A percentile compares a stretch with the other conserved stretches of the same genome.
Conservation (phyloP, 2,113 vertebrate genomes). For the Megaptera novaeangliae region DNA sequence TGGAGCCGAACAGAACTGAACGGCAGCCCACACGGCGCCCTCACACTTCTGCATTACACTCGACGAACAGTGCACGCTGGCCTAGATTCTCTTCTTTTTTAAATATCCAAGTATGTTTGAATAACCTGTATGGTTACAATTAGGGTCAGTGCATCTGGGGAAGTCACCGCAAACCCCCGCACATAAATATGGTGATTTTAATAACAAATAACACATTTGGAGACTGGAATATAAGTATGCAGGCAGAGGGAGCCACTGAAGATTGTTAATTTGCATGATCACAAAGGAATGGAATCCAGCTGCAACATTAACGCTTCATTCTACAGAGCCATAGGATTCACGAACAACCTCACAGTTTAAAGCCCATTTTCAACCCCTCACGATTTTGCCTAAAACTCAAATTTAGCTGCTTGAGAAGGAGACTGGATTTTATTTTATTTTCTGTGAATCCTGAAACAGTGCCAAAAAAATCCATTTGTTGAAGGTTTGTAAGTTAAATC, state of each 20-base stretch:
- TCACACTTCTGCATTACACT: neutral
- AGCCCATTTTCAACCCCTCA: constrained; percentile 32
- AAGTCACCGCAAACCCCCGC: constrained; percentile 17
- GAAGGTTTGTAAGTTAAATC: constrained; percentile 39
- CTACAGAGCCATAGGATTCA: neutral
- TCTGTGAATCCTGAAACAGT: constrained; percentile 17
- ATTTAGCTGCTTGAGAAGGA: constrained; percentile 27
- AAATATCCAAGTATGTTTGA: constrained; percentile 12
- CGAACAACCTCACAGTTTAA: neutral
- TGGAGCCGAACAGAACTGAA: neutral
- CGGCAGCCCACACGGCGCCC: neutral
- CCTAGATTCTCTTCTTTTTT: neutral
- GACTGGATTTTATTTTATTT: neutral
- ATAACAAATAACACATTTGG: constrained; percentile 68
- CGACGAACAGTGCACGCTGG: neutral
- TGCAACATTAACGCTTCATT: constrained; percentile 1
- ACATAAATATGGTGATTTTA: constrained; percentile 60
- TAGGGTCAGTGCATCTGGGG: constrained; percentile 56
- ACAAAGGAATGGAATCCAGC: constrained; percentile 53
- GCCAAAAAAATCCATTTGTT: neutral
- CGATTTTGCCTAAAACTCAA: constrained; percentile 25
- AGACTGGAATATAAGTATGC: constrained; percentile 16
- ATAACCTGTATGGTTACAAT: constrained; percentile 59
- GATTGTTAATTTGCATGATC: constrained; percentile 64
- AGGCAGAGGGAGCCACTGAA: constrained; percentile 19